A percentile compares a stretch with the other conserved stretches of the same genome.
These are phyloP conservation scores for Phaonia tiefii DNA, from an alignment of 2,888 invertebrate genomes.

Conservation along the genomic window DNA sequence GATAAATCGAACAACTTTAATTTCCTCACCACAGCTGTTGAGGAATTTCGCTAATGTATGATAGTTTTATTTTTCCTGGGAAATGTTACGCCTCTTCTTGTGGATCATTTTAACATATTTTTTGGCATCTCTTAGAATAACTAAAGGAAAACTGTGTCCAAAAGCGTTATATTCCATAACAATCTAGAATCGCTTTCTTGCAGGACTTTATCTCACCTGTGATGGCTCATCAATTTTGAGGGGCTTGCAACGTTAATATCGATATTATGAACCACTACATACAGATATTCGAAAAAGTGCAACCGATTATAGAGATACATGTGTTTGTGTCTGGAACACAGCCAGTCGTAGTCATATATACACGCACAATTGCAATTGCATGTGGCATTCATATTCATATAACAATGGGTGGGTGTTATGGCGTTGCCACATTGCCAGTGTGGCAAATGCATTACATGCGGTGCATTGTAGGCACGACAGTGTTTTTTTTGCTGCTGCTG, in stretches of 20 bases:
- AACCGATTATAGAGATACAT: not conserved
- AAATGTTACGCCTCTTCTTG: no score
- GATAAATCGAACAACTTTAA: no score
- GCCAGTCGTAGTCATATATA: not conserved
- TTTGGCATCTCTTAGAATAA: no score
- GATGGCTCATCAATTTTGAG: constrained; percentile 12
- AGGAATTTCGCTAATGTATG: no score
- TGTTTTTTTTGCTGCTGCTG: not conserved
- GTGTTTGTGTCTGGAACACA: not conserved
- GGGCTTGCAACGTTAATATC: not conserved
- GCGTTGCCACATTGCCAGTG: constrained; percentile 43
- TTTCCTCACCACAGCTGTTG: no score
- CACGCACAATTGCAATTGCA: constrained; percentile 3
- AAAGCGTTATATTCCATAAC: no score
- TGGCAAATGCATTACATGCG: constrained; percentile 36
- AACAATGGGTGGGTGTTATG: constrained; percentile 24
- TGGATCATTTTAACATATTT: no score
- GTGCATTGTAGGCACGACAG: constrained; percentile 37
- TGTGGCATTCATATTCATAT: constrained; percentile 36
- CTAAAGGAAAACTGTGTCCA: no score
- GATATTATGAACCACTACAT: not conserved
- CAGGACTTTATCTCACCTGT: not conserved
- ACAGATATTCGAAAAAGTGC: no score
- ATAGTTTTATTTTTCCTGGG: no score
- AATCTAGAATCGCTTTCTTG: no score